phyloP scores from a whole-genome alignment of 2,113 vertebrate species.

The Cardinalis cardinalis region DNA sequence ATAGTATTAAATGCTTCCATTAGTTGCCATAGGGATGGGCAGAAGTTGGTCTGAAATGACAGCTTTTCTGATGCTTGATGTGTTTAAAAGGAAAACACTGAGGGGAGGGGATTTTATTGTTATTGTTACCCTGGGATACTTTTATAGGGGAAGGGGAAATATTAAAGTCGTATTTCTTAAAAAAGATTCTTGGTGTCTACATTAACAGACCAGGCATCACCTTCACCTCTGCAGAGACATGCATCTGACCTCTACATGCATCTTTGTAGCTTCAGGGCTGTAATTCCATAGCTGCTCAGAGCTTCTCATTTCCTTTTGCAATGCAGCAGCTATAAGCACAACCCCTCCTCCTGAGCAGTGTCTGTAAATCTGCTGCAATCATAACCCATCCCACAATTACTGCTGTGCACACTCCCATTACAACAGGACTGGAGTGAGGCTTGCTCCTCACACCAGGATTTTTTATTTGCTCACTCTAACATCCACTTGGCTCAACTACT shows the following conservation, averaged over 20 bases:
- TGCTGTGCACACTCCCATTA: not conserved
- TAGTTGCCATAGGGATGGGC: slow-evolving; percentile 81
- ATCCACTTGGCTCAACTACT: not conserved
- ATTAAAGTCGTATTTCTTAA: slow-evolving; percentile 23
- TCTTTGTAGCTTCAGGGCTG: not conserved
- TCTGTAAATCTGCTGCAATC: not conserved
- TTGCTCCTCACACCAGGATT: not conserved
- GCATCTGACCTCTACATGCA: not conserved
- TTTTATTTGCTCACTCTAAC: not conserved
- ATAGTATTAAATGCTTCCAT: slow-evolving; percentile 72
- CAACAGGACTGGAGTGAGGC: not conserved
- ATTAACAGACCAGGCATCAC: not conserved
- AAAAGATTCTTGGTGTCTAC: not conserved
- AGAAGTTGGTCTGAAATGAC: slow-evolving; percentile 74
- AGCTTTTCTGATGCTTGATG: slow-evolving; percentile 64
- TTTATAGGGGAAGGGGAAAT: slow-evolving; percentile 7
- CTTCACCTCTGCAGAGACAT: not conserved
- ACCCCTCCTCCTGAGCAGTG: not conserved
- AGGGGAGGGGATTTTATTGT: slow-evolving; percentile 32
- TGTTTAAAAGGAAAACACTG: slow-evolving; percentile 62
- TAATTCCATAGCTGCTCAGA: not conserved
- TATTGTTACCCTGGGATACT: slow-evolving; percentile 35
- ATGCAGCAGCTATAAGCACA: not conserved
- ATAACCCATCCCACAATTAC: not conserved
- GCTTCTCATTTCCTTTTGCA: not conserved